Base-by-base conservation (phyloP, 1,140 invertebrate genomes). In the Chironomus tepperi region DNA sequence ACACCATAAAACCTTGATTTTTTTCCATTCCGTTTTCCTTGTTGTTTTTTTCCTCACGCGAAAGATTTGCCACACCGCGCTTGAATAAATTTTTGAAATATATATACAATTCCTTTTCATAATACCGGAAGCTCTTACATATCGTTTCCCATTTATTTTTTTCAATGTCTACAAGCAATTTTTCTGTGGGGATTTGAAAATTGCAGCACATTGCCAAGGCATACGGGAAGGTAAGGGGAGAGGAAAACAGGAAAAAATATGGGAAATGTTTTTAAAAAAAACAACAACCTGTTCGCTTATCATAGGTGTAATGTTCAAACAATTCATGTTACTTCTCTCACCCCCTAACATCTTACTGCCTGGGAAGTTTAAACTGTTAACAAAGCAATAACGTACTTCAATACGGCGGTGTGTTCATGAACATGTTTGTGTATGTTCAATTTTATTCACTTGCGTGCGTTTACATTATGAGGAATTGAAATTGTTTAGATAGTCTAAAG, bases 1-100 rank as follows among this genome's bases (percentile, higher is more conserved):
- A 70, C 65, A 0, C 65, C 16, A 70, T 70, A 70, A n/a, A 70
- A 70, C 16, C 65, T 70, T 70, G n/a, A 19, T 15, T 57, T 15
- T 57, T 57, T 57, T 57, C 5, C 10, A 12, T n/a, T 57, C 15
- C 47, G 12, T 15, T 6, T 70, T 70, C 65, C 65, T 70, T 70
- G 65, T 70, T 70, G 19, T 70, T 70, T 70, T 19, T 67, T 70
- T 57, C 47, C 47, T n/a, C 47, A n/a, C 47, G 47, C 47, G 47
- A n/a, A n/a, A n/a, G 47, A 57, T 57, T 57, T 57, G n/a, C 47
- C 47, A 57, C 47, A n/a, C n/a, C 47, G 47, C 47, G 47, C 47
- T 57, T 57, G 47, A 57, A 57, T 57, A 57, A 57, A 57, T 57
- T 57, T 47, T 57, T n/a, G 47, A n/a, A 15, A 57, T n/a, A 57